Evolutionary conservation across 2,113 vertebrate genomes (phyloP), one percentile per base, ranked within the genome.

Genomic region (Menura novaehollandiae): DNA sequence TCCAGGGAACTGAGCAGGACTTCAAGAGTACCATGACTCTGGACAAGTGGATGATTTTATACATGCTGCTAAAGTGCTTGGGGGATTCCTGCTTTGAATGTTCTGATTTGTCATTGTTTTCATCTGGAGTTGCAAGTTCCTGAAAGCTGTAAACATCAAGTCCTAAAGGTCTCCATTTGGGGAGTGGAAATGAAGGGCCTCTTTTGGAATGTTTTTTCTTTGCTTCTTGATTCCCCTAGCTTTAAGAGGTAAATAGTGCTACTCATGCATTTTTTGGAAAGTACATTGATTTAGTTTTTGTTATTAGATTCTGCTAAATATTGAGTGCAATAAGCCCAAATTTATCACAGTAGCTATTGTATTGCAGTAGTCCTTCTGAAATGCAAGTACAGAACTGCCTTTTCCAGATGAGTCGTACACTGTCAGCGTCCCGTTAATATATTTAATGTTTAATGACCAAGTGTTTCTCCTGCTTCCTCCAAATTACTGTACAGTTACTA

Each of bases 401-500:
- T 96, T 96, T 93, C 72, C 68, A 95, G 68, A 60, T 30, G 55
- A 95, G 72, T 51, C 85, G 72, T 92, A 56, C 24, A 15, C 53
- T 94, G 27, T 91, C 85, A 89, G 91, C 92, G 66, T 83, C 68
- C 83, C 64, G 51, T 94, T 97, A 94, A 81, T 97, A 85, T 58
- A 78, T 87, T 91, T 75, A 52, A 84, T 87, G 64, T 90, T 94
- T 96, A 95, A 94, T 91, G 90, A 96, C 88, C 92, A 92, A 89
- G 93, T 96, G 64, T 88, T 96, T 93, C 83, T 95, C 52, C 83
- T 16, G 23, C 64, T 96, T 96, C 88, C 93, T 91, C 83, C 68
- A 94, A 94, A 92, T 95, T 93, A 92, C 85, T 94, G 85, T 94
- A 63, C 96, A 94, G 88, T 94, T 93, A 75, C 93, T 95, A 89